Percentiles rank a stretch among this genome's conserved stretches.
phyloP scores from a whole-genome alignment of 2,888 invertebrate genomes.

The Andricus quercusramuli region DNA sequence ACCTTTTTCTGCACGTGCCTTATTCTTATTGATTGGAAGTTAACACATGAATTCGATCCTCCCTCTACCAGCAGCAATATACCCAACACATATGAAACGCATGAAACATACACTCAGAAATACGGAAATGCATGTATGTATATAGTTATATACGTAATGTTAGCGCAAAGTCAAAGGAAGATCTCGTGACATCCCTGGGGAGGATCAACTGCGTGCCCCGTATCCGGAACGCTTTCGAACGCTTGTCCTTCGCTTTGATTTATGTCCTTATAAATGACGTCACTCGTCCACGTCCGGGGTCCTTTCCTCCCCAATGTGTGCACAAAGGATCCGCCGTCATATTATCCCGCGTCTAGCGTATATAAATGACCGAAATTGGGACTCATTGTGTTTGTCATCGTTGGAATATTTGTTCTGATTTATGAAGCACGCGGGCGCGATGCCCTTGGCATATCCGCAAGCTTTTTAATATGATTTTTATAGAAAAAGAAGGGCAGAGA shows the following conservation, averaged over 20 bases:
- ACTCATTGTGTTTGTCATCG: conserved; percentile 79
- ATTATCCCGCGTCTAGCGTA: conserved; percentile 76
- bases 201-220: conserved; percentile 62
- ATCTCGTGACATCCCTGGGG: conserved; percentile 63
- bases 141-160: conserved; percentile 31
- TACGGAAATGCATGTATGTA: neutral
- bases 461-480: too few relatives aligned
- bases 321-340: conserved; percentile 77
- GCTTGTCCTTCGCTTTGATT: conserved; percentile 77
- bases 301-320: conserved; percentile 68
- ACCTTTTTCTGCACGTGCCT: too few relatives aligned
- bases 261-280: conserved; percentile 79
- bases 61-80: neutral
- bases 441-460: neutral
- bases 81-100: neutral
- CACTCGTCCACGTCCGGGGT: conserved; percentile 73
- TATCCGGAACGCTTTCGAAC: conserved; percentile 65
- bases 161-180: conserved; percentile 55
- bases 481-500: too few relatives aligned
- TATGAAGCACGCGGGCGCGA: conserved; percentile 56
- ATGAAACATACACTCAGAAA: neutral
- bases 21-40: too few relatives aligned
- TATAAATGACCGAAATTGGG: conserved; percentile 79
- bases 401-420: conserved; percentile 66
- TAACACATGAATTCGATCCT: neutral